A percentile compares a stretch with the other conserved stretches of the same genome.
Conservation (phyloP, 2,113 vertebrate species). For the Phaethon lepturus region DNA sequence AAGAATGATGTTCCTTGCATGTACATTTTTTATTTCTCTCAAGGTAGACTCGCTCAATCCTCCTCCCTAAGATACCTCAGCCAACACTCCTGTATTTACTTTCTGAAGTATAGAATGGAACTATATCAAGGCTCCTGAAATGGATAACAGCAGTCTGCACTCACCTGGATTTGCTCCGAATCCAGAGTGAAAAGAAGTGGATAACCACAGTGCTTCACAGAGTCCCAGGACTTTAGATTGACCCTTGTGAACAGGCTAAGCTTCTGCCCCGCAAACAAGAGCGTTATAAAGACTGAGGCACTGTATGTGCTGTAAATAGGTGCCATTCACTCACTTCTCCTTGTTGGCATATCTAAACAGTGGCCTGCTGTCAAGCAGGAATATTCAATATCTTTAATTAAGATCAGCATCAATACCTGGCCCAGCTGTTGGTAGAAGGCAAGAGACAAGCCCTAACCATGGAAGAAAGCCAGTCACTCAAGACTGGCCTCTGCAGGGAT, state of each 20-base stretch:
- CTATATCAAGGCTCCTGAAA: background rate
- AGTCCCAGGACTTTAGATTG: background rate
- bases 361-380: background rate
- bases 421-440: background rate
- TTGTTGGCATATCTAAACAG: background rate
- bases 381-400: background rate
- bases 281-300: background rate
- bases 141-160: background rate
- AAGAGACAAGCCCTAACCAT: background rate
- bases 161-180: background rate
- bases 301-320: background rate
- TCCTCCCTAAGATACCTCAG: background rate
- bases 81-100: background rate
- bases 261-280: background rate
- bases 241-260: background rate
- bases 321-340: background rate
- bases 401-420: background rate
- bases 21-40: background rate
- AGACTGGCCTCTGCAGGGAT: background rate
- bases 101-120: background rate
- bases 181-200: background rate
- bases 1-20: background rate
- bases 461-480: background rate
- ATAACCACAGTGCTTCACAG: background rate
- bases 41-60: background rate